Percentiles rank a stretch among this genome's conserved stretches.
Evolutionary conservation across 2,113 vertebrate species (phyloP).

Genomic region (Platycercus adscitus): DNA sequence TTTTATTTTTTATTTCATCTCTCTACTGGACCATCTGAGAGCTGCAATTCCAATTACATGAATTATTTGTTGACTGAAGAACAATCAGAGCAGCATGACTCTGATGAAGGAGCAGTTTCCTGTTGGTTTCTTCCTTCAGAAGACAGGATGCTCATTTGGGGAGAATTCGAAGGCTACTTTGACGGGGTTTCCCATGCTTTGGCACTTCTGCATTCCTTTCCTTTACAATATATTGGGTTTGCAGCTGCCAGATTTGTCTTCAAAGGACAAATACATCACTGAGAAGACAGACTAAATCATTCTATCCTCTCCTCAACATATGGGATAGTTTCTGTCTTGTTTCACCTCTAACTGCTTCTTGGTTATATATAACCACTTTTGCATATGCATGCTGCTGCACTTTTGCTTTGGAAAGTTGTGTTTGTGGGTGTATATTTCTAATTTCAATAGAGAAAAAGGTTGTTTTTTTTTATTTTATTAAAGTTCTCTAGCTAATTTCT

Average conservation of each 20-base stretch:
- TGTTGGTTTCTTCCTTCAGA: not conserved
- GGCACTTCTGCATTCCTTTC: not conserved
- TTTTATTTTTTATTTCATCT: not conserved
- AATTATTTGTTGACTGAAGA: not conserved
- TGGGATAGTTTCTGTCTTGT: not conserved
- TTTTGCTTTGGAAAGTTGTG: not conserved
- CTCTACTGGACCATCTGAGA: not conserved
- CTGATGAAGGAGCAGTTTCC: not conserved
- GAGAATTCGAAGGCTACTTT: rapidly evolving
- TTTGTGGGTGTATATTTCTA: not conserved
- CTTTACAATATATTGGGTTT: rapidly evolving
- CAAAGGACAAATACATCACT: not conserved
- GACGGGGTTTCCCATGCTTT: rapidly evolving
- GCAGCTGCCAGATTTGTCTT: not conserved
- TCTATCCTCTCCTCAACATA: not conserved
- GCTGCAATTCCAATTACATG: not conserved
- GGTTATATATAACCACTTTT: not conserved
- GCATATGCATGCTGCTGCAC: rapidly evolving
- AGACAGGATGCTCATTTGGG: not conserved
- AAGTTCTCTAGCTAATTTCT: not conserved
- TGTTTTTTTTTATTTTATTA: not conserved
- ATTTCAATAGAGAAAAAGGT: not conserved
- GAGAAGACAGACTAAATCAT: not conserved
- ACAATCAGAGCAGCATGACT: not conserved
- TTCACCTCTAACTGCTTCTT: not conserved